Conservation (phyloP, 2,113 vertebrate species). For the Scartelaos histophorus region DNA sequence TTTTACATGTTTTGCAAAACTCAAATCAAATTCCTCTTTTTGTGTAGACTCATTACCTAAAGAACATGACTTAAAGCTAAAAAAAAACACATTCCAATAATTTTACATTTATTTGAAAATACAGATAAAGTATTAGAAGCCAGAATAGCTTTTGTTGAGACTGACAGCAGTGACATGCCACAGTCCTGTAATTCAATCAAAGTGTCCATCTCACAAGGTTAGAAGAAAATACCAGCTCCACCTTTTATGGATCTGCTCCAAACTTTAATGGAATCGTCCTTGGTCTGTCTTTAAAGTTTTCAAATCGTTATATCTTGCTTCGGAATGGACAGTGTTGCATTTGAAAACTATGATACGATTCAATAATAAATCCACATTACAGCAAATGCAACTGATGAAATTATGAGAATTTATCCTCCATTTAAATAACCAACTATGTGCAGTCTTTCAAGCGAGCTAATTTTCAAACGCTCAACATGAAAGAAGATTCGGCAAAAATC, state of each 20-base stretch:
- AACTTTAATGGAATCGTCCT: slow-evolving; percentile 9
- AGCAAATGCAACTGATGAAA: not conserved
- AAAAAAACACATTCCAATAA: not conserved
- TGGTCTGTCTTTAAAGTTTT: slow-evolving; percentile 4
- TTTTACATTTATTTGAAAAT: not conserved
- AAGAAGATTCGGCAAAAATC: not conserved
- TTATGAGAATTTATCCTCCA: not conserved
- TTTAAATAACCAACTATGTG: not conserved
- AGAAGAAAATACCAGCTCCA: slow-evolving; percentile 9
- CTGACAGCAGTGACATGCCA: not conserved
- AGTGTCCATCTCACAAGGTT: slow-evolving; percentile 4
- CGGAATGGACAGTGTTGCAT: not conserved
- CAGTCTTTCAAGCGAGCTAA: not conserved
- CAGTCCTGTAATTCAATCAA: slow-evolving; percentile 13
- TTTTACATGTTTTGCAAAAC: not conserved
- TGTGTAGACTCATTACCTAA: not conserved
- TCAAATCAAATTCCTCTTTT: not conserved
- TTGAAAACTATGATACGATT: not conserved
- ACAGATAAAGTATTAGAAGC: not conserved
- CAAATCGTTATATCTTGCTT: not conserved
- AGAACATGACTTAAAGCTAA: no score
- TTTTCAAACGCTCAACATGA: not conserved
- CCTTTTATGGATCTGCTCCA: slow-evolving; percentile 11
- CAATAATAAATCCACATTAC: not conserved
- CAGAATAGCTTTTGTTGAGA: not conserved